Conservation (phyloP, 2,888 invertebrate genomes). For the Phlogophora meticulosa region DNA sequence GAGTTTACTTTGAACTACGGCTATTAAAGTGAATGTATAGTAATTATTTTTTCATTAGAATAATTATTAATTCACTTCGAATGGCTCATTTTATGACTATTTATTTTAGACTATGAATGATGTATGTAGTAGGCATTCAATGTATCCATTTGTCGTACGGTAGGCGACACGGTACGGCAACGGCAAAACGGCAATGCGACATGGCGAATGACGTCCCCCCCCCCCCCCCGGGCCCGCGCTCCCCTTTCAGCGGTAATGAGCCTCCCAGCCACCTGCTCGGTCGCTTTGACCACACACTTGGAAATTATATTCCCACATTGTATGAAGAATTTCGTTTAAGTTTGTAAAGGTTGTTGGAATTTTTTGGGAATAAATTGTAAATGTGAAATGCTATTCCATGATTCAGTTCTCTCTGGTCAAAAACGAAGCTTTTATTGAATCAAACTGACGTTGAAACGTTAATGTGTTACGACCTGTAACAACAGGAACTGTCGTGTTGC, state of each 20-base stretch:
- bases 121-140: slow-evolving; percentile 32
- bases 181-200: slow-evolving; percentile 80
- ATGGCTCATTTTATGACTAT: neutral
- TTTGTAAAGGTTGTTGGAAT: slow-evolving; percentile 5
- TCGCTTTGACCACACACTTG: slow-evolving; percentile 72
- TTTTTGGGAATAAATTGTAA: neutral
- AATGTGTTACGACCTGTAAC: neutral
- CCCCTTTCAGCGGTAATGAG: slow-evolving; percentile 70
- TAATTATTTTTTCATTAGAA: no score
- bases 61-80: no score
- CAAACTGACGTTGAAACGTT: no score
- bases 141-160: slow-evolving; percentile 40
- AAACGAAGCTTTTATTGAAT: no score
- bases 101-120: slow-evolving; percentile 33
- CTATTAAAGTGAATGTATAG: neutral
- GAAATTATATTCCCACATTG: slow-evolving; percentile 60
- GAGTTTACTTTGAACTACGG: slow-evolving; percentile 22
- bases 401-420: no score
- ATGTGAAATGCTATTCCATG: neutral
- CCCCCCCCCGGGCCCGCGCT: slow-evolving; percentile 49
- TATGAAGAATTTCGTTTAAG: slow-evolving; percentile 46
- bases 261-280: slow-evolving; percentile 64
- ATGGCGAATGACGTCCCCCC: slow-evolving; percentile 78
- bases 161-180: slow-evolving; percentile 47
- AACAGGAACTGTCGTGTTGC: neutral